Conservation (phyloP, 2,113 vertebrate genomes). For the Motacilla alba region DNA sequence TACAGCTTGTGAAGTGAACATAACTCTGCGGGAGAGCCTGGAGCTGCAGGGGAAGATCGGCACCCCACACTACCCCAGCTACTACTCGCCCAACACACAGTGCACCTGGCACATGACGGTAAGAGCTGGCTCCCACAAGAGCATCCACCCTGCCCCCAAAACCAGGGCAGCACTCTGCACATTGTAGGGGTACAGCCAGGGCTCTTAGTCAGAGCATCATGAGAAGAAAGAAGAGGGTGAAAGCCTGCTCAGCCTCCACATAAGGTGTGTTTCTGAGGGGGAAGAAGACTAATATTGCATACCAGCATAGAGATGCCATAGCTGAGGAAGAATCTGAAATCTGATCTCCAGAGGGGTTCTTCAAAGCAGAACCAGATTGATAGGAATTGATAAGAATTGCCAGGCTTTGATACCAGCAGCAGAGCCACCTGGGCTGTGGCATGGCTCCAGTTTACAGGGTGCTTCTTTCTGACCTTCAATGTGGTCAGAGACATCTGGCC, state of each 20-base stretch:
- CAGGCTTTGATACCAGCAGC: neutral
- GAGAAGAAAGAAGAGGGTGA: neutral
- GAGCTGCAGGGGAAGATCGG: constrained; percentile 79
- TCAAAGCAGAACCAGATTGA: neutral
- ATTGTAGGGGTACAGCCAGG: rapidly evolving
- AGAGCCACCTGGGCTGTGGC: neutral
- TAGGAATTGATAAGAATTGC: neutral
- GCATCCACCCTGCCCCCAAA: neutral
- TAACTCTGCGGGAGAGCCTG: constrained; percentile 70
- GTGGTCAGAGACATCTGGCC: neutral
- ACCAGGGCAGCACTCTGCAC: rapidly evolving
- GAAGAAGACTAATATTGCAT: neutral
- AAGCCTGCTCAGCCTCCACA: neutral
- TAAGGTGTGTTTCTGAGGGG: neutral
- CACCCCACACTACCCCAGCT: constrained; percentile 91
- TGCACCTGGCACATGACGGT: constrained; percentile 91
- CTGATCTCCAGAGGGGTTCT: neutral
- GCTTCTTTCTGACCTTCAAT: neutral
- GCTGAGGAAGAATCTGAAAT: neutral
- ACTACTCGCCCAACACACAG: constrained; percentile 87
- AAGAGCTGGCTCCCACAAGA: constrained; percentile 32
- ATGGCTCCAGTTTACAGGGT: neutral
- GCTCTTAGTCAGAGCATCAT: neutral
- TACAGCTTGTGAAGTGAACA: constrained; percentile 78
- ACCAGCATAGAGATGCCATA: neutral